A percentile compares a stretch with the other conserved stretches of the same genome.
phyloP scores from a whole-genome alignment of 2,888 invertebrate species.

The Dysmachus trigonus region DNA sequence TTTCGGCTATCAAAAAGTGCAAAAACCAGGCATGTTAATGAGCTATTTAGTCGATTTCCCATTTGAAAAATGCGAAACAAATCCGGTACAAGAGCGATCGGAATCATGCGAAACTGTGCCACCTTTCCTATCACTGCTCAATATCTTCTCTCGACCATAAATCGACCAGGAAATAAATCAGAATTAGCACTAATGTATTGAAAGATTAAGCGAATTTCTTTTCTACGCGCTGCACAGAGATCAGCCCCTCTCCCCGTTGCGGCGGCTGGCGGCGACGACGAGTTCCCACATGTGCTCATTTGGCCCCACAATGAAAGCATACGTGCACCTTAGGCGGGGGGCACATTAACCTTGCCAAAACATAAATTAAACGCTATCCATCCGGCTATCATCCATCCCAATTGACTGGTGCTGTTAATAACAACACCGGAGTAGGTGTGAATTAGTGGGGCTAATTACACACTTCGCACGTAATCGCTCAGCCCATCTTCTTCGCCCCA shows the following conservation, averaged over 20 bases:
- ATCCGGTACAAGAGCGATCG: background rate
- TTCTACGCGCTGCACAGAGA: background rate
- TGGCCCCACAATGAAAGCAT: background rate
- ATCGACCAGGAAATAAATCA: background rate
- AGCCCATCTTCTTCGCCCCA: background rate
- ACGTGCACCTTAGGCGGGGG: background rate
- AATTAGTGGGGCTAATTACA: conserved; percentile 29
- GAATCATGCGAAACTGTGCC: background rate
- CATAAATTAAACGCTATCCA: conserved; percentile 7
- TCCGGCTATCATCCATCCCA: conserved; percentile 6
- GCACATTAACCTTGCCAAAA: background rate
- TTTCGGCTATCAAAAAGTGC: background rate
- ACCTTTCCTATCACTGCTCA: background rate
- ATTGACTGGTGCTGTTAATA: conserved; percentile 4
- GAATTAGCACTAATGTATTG: background rate
- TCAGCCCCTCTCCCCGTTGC: background rate
- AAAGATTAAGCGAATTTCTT: background rate
- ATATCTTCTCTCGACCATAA: background rate
- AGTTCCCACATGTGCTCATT: background rate
- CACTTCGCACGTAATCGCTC: background rate
- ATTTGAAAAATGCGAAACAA: background rate
- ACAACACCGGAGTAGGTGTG: conserved; percentile 25
- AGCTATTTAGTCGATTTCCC: background rate
- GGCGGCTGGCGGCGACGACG: no score
- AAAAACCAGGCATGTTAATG: background rate